Conservation (phyloP, 2,888 invertebrate genomes). For the Leptinotarsa peninsularis region DNA sequence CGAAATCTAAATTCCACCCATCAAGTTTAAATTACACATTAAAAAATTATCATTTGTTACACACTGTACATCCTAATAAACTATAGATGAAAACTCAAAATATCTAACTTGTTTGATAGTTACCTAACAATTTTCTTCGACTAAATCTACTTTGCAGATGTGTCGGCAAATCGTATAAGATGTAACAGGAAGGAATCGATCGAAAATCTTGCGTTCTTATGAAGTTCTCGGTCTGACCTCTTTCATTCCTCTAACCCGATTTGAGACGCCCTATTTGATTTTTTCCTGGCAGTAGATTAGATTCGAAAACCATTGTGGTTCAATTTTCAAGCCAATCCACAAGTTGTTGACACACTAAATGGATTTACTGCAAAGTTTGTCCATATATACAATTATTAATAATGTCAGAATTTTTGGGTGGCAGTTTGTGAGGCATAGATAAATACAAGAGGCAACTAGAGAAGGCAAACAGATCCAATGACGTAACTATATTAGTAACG, state of each 20-base stretch:
- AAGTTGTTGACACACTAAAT: background rate
- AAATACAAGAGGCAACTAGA: too few species aligned
- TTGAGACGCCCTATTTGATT: background rate
- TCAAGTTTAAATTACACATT: too few species aligned
- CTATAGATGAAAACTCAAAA: background rate
- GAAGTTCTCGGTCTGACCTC: slow-evolving; percentile 35
- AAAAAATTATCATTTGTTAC: too few species aligned
- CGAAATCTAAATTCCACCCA: too few species aligned
- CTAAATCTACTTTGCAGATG: background rate
- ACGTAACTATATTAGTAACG: too few species aligned
- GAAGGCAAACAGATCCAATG: too few species aligned
- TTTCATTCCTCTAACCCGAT: slow-evolving; percentile 20
- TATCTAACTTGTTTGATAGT: background rate
- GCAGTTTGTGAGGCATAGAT: too few species aligned
- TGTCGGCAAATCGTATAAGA: background rate
- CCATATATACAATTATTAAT: too few species aligned
- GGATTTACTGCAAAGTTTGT: background rate
- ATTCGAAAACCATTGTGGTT: background rate
- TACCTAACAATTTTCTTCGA: background rate
- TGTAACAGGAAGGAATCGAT: slow-evolving; percentile 27
- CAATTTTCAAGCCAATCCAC: background rate
- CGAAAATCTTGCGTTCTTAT: background rate
- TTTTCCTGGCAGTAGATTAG: background rate
- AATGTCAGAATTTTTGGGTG: too few species aligned
- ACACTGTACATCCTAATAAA: too few species aligned